Conservation (phyloP, 2,797 vertebrate species). For the Eurystomus glaucurus region DNA sequence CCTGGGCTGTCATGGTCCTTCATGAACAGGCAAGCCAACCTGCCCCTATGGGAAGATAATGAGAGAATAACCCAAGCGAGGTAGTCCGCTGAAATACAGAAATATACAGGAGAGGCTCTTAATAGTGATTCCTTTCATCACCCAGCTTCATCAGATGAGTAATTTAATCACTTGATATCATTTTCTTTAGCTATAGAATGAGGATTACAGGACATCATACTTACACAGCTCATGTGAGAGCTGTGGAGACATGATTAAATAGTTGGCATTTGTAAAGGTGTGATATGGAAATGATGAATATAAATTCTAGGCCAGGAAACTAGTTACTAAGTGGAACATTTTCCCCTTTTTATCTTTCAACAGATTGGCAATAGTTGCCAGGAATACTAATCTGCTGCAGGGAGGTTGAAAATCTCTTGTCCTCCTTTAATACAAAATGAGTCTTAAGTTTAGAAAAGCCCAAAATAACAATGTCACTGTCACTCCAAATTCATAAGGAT, state of each 20-base stretch:
- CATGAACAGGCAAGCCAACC: neutral
- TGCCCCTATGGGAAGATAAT: neutral
- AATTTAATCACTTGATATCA: neutral
- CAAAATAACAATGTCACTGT: neutral
- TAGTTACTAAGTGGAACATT: neutral
- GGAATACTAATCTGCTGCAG: neutral
- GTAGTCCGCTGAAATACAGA: neutral
- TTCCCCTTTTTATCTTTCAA: neutral
- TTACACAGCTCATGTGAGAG: fast-evolving
- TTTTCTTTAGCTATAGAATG: neutral
- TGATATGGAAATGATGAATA: neutral
- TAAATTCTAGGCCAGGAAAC: neutral
- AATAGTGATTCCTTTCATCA: neutral
- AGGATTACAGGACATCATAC: neutral
- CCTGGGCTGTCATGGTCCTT: neutral
- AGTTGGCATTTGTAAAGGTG: neutral
- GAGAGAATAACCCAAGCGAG: neutral
- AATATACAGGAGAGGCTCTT: neutral
- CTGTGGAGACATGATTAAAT: neutral
- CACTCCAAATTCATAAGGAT: neutral
- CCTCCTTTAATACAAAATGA: neutral
- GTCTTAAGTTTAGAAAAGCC: neutral
- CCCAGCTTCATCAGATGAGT: neutral
- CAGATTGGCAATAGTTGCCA: neutral
- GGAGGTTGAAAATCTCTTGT: neutral